Conservation (phyloP, 2,797 vertebrate genomes). For the Manis javanica region DNA sequence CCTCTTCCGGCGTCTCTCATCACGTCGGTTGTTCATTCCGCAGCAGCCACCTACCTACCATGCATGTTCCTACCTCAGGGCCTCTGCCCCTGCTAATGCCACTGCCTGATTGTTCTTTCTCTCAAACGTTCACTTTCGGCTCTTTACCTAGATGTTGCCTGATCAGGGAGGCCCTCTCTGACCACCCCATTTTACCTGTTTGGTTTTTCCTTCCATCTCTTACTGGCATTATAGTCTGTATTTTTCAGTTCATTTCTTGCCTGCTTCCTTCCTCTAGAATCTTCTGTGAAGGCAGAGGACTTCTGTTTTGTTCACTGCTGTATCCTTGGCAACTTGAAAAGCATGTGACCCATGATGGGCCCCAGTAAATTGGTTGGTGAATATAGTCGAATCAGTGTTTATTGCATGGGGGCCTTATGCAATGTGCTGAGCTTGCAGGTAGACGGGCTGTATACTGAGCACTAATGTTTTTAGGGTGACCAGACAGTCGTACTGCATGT, state of each 20-base stretch:
- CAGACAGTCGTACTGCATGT: too few species aligned
- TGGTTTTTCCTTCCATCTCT: not conserved
- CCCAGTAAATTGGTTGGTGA: not conserved
- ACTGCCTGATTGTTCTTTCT: not conserved
- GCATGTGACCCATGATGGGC: rapidly evolving
- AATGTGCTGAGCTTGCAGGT: rapidly evolving
- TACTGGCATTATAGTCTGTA: rapidly evolving
- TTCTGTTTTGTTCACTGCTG: not conserved
- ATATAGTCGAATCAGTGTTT: not conserved
- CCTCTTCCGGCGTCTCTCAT: too few species aligned
- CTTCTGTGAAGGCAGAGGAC: not conserved
- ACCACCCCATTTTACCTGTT: not conserved
- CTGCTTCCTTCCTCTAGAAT: not conserved
- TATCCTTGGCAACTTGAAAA: not conserved
- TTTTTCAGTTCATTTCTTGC: not conserved
- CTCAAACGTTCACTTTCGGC: not conserved
- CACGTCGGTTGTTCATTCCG: rapidly evolving
- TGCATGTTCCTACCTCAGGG: not conserved
- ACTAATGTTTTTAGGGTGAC: not conserved
- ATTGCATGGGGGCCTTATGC: rapidly evolving
- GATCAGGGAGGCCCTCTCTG: not conserved
- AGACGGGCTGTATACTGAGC: too few species aligned
- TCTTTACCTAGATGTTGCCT: not conserved
- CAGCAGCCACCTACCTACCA: not conserved
- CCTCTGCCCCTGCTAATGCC: not conserved